Percentiles rank a stretch among this genome's conserved stretches.
These are phyloP conservation scores for Phyllotreta cruciferae DNA, from an alignment of 2,888 invertebrate genomes.

Conservation along the genomic window DNA sequence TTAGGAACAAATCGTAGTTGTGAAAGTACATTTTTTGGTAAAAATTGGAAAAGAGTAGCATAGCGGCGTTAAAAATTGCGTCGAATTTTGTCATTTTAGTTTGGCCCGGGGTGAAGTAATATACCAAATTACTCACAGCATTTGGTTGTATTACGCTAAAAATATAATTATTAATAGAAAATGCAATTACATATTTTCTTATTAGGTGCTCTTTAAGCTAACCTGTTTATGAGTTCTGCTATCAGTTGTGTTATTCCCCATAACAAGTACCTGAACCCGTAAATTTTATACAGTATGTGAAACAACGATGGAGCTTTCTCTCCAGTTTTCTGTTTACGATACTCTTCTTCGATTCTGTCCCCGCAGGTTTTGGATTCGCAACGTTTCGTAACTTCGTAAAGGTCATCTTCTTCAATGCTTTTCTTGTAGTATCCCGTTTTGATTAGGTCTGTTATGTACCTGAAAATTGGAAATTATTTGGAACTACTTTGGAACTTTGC, in stretches of 20 bases:
- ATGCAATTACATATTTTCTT: background rate
- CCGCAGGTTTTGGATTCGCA: conserved; percentile 45
- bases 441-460: conserved; percentile 56
- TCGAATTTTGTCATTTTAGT: conserved; percentile 44
- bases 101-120: conserved; percentile 48
- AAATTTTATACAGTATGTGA: conserved; percentile 41
- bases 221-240: conserved; percentile 44
- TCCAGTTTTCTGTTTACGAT: conserved; percentile 29
- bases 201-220: conserved; percentile 26
- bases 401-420: conserved; percentile 68
- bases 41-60: conserved; percentile 74
- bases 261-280: conserved; percentile 42
- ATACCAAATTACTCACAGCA: conserved; percentile 49
- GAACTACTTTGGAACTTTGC: background rate
- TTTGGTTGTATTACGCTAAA: conserved; percentile 49
- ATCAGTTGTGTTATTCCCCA: conserved; percentile 43
- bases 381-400: conserved; percentile 61
- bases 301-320: conserved; percentile 35
- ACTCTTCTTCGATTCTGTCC: conserved; percentile 42
- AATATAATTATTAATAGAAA: conserved; percentile 19
- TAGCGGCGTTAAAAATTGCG: conserved; percentile 77
- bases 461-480: conserved; percentile 21
- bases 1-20: conserved; percentile 79
- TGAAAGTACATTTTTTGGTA: conserved; percentile 70
- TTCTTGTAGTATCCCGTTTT: conserved; percentile 66